Percentiles rank a stretch among this genome's conserved stretches.
Conservation (phyloP, 35 echinoderm and acorn worm genomes). For the Hemicentrotus pulcherrimus region DNA sequence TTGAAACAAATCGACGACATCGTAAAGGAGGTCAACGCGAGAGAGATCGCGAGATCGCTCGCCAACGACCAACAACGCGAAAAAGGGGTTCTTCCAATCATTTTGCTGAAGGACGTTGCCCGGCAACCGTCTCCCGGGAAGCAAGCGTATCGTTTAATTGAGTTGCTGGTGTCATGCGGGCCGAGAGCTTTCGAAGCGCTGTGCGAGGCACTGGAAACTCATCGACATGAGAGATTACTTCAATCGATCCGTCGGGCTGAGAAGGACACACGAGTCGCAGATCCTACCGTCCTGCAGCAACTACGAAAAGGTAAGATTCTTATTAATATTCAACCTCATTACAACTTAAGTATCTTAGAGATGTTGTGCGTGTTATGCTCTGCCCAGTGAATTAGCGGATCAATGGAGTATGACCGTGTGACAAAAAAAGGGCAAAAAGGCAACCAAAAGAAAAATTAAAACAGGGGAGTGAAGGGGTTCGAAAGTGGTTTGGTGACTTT, state of each 20-base stretch:
- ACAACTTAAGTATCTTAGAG: background rate
- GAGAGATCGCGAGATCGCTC: background rate
- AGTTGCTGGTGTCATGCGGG: conserved; percentile 38
- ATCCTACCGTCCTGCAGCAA: background rate
- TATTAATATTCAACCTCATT: background rate
- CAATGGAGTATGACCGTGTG: too few relatives aligned
- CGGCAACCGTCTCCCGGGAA: conserved; percentile 40
- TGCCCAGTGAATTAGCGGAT: too few relatives aligned
- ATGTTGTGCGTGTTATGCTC: too few relatives aligned
- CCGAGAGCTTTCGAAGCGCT: conserved; percentile 36
- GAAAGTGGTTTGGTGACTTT: too few relatives aligned
- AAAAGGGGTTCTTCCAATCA: conserved; percentile 4
- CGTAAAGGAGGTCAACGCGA: background rate
- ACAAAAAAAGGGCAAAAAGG: too few relatives aligned
- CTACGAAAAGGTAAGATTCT: background rate
- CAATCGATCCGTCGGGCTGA: conserved; percentile 17
- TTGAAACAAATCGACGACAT: conserved; percentile 31
- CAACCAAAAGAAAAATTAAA: too few relatives aligned
- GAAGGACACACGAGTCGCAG: conserved; percentile 32
- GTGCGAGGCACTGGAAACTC: conserved; percentile 21
- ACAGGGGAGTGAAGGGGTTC: too few relatives aligned
- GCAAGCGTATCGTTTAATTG: conserved; percentile 28
- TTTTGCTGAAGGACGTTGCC: conserved; percentile 42
- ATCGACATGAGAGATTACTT: background rate
- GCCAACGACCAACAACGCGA: background rate